A percentile compares a stretch with the other conserved stretches of the same genome.
Evolutionary conservation across 2,888 invertebrate genomes (phyloP).

Genomic region (Siphlonurus alternatus): DNA sequence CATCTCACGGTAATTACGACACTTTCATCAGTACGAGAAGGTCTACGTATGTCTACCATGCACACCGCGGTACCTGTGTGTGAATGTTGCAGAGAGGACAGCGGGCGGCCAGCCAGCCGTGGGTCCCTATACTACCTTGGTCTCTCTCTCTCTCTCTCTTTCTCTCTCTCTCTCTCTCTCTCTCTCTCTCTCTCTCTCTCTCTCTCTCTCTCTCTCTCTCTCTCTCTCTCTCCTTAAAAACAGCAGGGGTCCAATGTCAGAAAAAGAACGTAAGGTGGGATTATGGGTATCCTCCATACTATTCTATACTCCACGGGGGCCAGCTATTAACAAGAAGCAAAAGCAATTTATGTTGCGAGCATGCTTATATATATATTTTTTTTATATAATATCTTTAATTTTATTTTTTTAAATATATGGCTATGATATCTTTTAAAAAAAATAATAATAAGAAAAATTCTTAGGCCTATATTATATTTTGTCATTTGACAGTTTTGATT

Average conservation of each 20-base stretch:
- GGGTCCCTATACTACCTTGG: no score
- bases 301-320: not conserved
- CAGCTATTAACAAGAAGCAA: not conserved
- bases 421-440: not conserved
- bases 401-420: not conserved
- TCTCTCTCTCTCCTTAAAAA: not conserved
- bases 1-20: no score
- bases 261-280: not conserved
- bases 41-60: no score
- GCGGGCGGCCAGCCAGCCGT: no score
- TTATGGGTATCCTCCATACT: not conserved
- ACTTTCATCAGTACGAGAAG: no score
- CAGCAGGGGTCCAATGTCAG: not conserved
- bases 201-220: no score
- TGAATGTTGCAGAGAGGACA: no score
- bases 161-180: no score
- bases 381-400: not conserved
- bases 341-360: not conserved
- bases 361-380: not conserved
- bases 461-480: not conserved
- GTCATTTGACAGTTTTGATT: not conserved
- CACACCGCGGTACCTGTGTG: no score
- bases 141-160: no score
- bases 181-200: no score
- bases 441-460: not conserved